phyloP scores from a whole-genome alignment of 2,113 vertebrate species.

The Microcebus ravelobensis region DNA sequence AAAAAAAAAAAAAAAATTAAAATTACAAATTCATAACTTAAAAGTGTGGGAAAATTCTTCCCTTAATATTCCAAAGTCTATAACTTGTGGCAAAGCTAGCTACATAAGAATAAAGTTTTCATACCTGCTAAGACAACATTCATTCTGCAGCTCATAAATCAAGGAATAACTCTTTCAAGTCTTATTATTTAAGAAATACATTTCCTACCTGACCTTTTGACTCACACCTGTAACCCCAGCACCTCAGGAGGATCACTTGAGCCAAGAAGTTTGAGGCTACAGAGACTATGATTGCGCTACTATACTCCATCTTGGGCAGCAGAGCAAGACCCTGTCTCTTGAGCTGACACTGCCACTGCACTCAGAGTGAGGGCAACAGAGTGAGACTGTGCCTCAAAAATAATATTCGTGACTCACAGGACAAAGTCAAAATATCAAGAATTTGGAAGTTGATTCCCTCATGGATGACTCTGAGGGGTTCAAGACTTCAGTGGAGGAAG shows the following conservation, averaged over 20 bases:
- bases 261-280: too few species aligned
- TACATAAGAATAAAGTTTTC: background rate
- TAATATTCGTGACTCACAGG: background rate
- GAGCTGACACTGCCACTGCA: background rate
- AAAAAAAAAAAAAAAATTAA: background rate
- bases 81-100: background rate
- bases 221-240: background rate
- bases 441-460: too few species aligned
- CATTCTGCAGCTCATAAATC: too few species aligned
- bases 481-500: too few species aligned
- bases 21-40: background rate
- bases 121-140: too few species aligned
- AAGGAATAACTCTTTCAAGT: too few species aligned
- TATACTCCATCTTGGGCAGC: background rate
- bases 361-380: background rate
- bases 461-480: too few species aligned
- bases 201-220: background rate
- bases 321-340: background rate
- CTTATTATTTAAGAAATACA: too few species aligned
- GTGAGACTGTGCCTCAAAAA: background rate
- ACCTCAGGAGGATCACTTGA: background rate
- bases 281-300: too few species aligned
- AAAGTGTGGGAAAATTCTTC: background rate
- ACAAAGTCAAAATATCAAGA: too few species aligned
- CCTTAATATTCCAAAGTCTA: background rate